phyloP scores from a whole-genome alignment of 2,888 invertebrate genomes.

The Acleris cristana region DNA sequence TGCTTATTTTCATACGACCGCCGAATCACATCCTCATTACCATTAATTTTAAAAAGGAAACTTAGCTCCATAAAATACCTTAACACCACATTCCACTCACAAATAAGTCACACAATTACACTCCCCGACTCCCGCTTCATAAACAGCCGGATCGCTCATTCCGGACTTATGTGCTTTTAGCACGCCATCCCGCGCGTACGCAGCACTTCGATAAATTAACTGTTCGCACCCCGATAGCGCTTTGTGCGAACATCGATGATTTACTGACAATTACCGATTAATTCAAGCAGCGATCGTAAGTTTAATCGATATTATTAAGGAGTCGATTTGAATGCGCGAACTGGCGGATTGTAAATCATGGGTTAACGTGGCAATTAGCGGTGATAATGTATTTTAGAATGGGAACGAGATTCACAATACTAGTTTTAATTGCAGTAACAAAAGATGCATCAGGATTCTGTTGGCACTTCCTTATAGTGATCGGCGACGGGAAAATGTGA shows the following conservation, averaged over 20 bases:
- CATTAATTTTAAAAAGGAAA: slow-evolving; percentile 1
- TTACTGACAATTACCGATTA: slow-evolving; percentile 84
- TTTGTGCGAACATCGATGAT: slow-evolving; percentile 82
- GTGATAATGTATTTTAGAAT: slow-evolving; percentile 40
- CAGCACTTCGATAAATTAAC: slow-evolving; percentile 77
- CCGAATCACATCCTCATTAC: not conserved
- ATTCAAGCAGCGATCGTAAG: slow-evolving; percentile 83
- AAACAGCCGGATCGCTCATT: slow-evolving; percentile 70
- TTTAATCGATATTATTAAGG: slow-evolving; percentile 79
- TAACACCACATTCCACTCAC: slow-evolving; percentile 29
- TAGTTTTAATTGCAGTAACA: slow-evolving; percentile 12
- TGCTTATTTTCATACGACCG: not conserved
- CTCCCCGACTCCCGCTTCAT: slow-evolving; percentile 51
- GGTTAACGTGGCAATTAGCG: slow-evolving; percentile 56
- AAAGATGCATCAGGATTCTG: not conserved
- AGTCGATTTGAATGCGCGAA: slow-evolving; percentile 60
- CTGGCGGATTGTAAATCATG: slow-evolving; percentile 65
- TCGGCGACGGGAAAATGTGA: no score
- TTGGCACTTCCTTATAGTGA: not conserved
- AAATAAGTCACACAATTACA: slow-evolving; percentile 70
- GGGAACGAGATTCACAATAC: slow-evolving; percentile 1
- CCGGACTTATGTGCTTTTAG: slow-evolving; percentile 71
- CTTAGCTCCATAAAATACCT: slow-evolving; percentile 22
- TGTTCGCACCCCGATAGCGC: slow-evolving; percentile 80
- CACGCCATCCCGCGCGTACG: slow-evolving; percentile 69